Evolutionary conservation across 2,888 invertebrate genomes (phyloP).

Genomic region (Labia minor): DNA sequence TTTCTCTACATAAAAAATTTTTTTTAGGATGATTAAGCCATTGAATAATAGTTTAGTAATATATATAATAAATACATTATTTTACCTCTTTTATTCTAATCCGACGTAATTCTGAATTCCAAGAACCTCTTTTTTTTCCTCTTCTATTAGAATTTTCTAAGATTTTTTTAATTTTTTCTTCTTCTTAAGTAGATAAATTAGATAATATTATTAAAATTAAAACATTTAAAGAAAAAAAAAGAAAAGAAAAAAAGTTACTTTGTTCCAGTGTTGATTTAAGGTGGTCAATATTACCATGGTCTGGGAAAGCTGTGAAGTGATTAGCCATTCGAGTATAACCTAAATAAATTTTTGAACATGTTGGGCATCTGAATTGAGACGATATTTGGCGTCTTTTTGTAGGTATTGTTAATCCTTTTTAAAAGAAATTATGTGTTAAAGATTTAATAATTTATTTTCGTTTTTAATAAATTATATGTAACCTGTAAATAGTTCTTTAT

Average conservation of each 20-base stretch:
- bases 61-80: too few relatives aligned
- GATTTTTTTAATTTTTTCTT: not conserved
- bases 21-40: too few relatives aligned
- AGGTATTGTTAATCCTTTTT: not conserved
- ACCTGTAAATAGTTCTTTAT: conserved; percentile 21
- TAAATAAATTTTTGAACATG: conserved; percentile 53
- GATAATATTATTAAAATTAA: not conserved
- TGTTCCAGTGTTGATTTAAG: conserved; percentile 30
- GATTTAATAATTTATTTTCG: too few relatives aligned
- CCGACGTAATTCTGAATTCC: not conserved
- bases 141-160: not conserved
- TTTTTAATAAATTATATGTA: too few relatives aligned
- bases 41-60: too few relatives aligned
- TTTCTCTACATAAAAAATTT: too few relatives aligned
- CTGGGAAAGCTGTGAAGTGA: conserved; percentile 51
- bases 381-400: conserved; percentile 38
- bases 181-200: not conserved
- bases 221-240: too few relatives aligned
- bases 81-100: not conserved
- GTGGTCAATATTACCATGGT: conserved; percentile 41
- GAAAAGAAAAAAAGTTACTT: not conserved
- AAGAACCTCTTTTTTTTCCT: not conserved
- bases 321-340: conserved; percentile 48
- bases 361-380: conserved; percentile 46
- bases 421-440: not conserved